Conservation (phyloP, 2,113 vertebrate genomes). For the Montifringilla adamsi region DNA sequence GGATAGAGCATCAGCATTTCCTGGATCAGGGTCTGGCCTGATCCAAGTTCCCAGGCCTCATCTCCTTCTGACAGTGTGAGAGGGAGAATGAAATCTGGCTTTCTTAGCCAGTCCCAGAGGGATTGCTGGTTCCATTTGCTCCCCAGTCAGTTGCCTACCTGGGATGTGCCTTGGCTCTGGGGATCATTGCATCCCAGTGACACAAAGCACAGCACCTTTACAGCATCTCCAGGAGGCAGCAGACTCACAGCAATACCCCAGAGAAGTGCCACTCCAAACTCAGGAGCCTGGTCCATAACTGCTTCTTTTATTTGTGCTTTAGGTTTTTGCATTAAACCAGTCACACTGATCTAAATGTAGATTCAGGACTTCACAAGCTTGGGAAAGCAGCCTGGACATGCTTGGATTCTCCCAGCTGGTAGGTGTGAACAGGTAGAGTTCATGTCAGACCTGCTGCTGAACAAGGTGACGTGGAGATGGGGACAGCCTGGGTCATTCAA, state of each 20-base stretch:
- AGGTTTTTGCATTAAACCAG: neutral
- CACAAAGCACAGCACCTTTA: neutral
- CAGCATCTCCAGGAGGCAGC: neutral
- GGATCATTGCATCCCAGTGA: neutral
- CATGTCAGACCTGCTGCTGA: neutral
- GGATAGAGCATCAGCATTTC: neutral
- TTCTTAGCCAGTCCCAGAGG: neutral
- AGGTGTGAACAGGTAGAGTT: neutral
- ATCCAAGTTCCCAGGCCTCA: neutral
- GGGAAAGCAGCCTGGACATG: neutral
- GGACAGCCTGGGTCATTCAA: neutral
- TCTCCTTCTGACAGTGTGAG: neutral
- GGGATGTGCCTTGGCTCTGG: fast-evolving
- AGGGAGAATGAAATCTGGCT: neutral
- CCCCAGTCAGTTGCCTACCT: fast-evolving
- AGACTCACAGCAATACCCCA: neutral
- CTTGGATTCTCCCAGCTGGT: neutral
- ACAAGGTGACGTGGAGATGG: neutral
- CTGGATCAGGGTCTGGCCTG: neutral
- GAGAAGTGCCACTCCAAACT: neutral
- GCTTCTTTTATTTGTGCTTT: neutral
- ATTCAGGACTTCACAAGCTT: neutral
- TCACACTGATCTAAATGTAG: neutral
- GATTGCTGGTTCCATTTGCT: neutral
- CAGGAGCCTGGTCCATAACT: neutral